Percentiles rank a stretch among this genome's conserved stretches.
Conservation (phyloP, 1,140 invertebrate species). For the Lepidurus apus region DNA sequence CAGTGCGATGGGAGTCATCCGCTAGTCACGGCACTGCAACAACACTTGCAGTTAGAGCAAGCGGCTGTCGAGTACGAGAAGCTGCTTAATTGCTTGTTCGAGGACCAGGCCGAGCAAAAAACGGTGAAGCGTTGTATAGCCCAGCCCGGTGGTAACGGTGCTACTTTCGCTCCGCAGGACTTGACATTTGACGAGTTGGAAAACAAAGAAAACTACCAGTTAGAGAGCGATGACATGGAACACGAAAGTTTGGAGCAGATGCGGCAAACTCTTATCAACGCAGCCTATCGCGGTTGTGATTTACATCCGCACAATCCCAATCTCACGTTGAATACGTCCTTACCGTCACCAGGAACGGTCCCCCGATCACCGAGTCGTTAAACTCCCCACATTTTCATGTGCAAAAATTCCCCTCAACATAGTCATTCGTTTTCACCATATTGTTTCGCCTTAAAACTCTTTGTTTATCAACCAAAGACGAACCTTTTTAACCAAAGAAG, state of each 20-base stretch:
- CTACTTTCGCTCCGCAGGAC: background rate
- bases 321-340: background rate
- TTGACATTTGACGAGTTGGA: background rate
- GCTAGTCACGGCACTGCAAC: slow-evolving; percentile 7
- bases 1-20: background rate
- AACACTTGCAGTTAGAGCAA: background rate
- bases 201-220: slow-evolving; percentile 6
- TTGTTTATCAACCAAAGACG: too few relatives aligned
- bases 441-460: too few relatives aligned
- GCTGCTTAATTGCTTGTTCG: background rate
- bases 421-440: too few relatives aligned
- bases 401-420: background rate
- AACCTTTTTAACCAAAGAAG: too few relatives aligned
- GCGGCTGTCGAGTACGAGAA: slow-evolving; percentile 14
- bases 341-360: background rate
- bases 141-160: background rate
- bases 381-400: background rate
- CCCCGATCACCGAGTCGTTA: background rate
- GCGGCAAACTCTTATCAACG: slow-evolving; percentile 1
- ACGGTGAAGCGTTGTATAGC: background rate
- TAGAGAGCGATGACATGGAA: background rate
- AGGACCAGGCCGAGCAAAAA: background rate
- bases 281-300: slow-evolving; percentile 17
- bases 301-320: background rate
- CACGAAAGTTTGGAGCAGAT: background rate